Evolutionary conservation across 1,140 invertebrate species (phyloP).

Genomic region (Ceratina australensis): DNA sequence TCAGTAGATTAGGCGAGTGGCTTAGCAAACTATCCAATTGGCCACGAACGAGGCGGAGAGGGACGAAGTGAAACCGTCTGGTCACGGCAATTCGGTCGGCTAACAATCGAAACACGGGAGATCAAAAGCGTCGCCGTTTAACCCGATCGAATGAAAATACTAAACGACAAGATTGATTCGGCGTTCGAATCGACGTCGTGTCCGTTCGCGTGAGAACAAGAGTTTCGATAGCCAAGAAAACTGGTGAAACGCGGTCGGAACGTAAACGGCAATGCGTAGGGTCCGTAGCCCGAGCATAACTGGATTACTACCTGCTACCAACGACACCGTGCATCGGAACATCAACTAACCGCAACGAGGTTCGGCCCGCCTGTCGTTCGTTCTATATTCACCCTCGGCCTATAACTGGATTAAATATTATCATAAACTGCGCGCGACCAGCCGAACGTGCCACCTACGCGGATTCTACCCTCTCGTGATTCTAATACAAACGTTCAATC

Average conservation of each 20-base stretch:
- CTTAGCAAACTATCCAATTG: too few relatives aligned
- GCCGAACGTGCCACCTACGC: conserved; percentile 48
- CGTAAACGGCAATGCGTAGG: conserved; percentile 46
- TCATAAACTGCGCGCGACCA: conserved; percentile 70
- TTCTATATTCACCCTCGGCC: conserved; percentile 58
- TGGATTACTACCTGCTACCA: conserved; percentile 67
- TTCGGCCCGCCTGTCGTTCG: conserved; percentile 51
- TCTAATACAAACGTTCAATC: background rate
- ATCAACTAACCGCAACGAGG: conserved; percentile 70
- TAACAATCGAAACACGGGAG: too few relatives aligned
- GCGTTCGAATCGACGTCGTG: too few relatives aligned
- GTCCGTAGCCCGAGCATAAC: conserved; percentile 68
- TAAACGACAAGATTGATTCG: too few relatives aligned
- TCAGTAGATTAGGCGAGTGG: too few relatives aligned
- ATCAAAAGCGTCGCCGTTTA: too few relatives aligned
- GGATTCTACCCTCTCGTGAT: conserved; percentile 21
- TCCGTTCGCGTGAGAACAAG: background rate
- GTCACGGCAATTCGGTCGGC: too few relatives aligned
- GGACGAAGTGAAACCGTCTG: too few relatives aligned
- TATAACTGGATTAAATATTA: conserved; percentile 78
- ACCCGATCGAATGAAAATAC: too few relatives aligned
- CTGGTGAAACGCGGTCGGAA: conserved; percentile 41
- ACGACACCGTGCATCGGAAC: conserved; percentile 66
- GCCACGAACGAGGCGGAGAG: too few relatives aligned
- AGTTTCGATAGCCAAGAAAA: background rate